These are phyloP conservation scores for Strigops habroptila DNA, from an alignment of 2,113 vertebrate species.

Conservation along the genomic window DNA sequence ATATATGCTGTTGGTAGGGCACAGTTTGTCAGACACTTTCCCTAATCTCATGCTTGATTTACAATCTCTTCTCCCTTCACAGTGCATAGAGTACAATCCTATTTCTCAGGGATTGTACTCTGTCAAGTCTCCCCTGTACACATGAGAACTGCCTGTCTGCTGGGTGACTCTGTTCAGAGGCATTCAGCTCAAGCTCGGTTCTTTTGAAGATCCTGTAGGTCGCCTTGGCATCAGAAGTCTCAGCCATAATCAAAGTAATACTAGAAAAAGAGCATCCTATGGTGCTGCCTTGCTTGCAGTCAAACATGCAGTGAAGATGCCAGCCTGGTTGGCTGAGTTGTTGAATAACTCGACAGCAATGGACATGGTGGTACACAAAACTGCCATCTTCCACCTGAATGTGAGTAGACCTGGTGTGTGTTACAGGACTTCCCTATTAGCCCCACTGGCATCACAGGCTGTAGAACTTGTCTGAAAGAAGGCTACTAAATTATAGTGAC, in stretches of 20 bases:
- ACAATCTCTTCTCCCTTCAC: neutral
- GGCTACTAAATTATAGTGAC: neutral
- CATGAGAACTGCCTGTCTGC: neutral
- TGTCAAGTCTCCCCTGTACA: neutral
- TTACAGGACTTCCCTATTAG: neutral
- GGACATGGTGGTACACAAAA: neutral
- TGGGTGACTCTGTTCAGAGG: neutral
- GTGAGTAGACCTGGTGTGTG: neutral
- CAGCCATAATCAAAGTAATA: neutral
- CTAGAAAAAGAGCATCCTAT: neutral
- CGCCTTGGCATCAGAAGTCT: neutral
- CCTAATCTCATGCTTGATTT: neutral
- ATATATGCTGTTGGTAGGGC: neutral
- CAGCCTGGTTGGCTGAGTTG: neutral
- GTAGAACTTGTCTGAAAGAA: neutral
- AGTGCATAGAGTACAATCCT: neutral
- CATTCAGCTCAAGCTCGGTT: neutral
- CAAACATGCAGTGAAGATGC: neutral
- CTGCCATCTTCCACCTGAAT: neutral
- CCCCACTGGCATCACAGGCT: neutral
- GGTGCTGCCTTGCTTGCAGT: neutral
- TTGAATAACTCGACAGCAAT: neutral
- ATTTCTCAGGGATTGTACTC: neutral
- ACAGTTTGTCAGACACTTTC: neutral
- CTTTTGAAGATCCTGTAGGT: neutral